These are phyloP conservation scores for Grammomys surdaster DNA, from an alignment of 2,113 vertebrate species.

Conservation along the genomic window DNA sequence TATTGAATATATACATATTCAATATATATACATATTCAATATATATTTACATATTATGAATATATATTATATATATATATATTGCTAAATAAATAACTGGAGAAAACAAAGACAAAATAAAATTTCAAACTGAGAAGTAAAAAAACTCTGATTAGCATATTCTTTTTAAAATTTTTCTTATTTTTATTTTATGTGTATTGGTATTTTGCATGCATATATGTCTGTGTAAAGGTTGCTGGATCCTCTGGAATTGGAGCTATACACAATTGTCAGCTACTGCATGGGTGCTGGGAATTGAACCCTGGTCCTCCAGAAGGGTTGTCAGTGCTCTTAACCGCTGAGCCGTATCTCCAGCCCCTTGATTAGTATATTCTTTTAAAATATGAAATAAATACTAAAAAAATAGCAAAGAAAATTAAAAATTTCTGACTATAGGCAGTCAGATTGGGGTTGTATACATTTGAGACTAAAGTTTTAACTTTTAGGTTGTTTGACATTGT, in stretches of 20 bases:
- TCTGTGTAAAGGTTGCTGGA: neutral
- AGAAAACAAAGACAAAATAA: neutral
- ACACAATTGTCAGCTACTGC: neutral
- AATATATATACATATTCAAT: conserved; percentile 91
- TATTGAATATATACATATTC: too few species aligned
- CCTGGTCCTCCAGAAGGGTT: neutral
- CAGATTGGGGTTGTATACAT: neutral
- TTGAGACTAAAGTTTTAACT: neutral
- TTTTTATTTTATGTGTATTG: neutral
- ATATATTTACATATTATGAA: conserved; percentile 90
- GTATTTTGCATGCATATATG: neutral
- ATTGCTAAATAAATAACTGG: neutral
- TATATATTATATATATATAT: neutral
- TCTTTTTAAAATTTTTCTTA: neutral
- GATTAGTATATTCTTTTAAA: conserved; percentile 32
- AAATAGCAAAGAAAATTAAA: conserved; percentile 46
- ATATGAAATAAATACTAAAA: neutral
- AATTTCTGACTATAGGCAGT: neutral
- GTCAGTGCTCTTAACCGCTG: neutral
- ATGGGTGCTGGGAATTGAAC: neutral
- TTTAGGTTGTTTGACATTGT: neutral
- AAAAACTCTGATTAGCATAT: neutral
- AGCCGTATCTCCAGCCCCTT: neutral
- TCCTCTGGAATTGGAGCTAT: neutral
- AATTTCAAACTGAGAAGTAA: conserved; percentile 28